These are phyloP conservation scores for Taphrorychus bicolor DNA, from an alignment of 2,888 invertebrate species.

Conservation along the genomic window DNA sequence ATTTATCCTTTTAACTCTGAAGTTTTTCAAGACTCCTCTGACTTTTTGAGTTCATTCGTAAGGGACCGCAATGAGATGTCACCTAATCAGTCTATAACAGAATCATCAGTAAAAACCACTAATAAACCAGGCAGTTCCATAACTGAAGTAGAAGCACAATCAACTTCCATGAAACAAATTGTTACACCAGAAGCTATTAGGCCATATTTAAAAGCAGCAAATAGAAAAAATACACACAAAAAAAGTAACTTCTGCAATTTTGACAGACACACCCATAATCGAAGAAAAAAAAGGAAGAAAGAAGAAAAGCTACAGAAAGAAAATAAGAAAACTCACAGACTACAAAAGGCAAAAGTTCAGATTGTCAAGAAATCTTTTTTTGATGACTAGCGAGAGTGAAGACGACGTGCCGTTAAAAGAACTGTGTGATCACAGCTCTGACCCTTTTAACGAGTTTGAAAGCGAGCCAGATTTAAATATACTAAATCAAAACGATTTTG, in stretches of 20 bases:
- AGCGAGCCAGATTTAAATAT: no score
- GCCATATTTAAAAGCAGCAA: conserved; percentile 8
- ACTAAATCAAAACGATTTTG: no score
- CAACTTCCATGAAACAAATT: neutral
- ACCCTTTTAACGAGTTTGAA: neutral
- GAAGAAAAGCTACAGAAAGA: neutral
- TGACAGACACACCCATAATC: conserved; percentile 11
- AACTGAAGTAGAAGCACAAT: no score
- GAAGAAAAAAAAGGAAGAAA: conserved; percentile 11
- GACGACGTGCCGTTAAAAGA: neutral
- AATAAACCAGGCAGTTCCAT: no score
- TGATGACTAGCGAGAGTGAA: neutral
- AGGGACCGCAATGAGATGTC: conserved; percentile 1
- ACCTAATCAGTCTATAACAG: no score
- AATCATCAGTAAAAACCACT: no score
- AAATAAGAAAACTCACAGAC: neutral
- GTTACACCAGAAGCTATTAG: conserved; percentile 5
- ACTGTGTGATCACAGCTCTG: neutral
- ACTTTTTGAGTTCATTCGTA: conserved; percentile 7
- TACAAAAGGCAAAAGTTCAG: neutral
- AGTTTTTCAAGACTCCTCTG: conserved; percentile 4
- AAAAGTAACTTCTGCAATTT: neutral
- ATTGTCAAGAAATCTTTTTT: neutral
- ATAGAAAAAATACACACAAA: neutral
- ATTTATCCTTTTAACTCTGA: conserved; percentile 18